Base-by-base conservation (phyloP, 64 coral and sea anemone species). In the Dendronephthya gigantea region DNA sequence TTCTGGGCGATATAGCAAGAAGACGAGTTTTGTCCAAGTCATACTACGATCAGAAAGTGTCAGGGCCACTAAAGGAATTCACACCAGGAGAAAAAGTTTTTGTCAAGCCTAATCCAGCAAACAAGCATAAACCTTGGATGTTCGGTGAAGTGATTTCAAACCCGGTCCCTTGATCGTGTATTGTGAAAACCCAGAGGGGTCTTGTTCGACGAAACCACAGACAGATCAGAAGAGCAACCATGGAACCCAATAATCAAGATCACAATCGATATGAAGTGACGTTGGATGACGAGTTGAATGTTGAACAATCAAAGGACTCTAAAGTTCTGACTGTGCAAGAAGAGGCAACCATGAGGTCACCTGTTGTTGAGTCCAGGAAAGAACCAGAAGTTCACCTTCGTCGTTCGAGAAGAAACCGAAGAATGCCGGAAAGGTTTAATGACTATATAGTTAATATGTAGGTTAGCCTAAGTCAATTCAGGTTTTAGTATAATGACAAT, bases 81-180 rank as follows among this genome's bases (percentile, higher is more conserved):
- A 35, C 39, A 28, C 27, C 35, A 55, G 30, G 47, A 7, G 55
- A 88, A 36, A 88, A 49, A 88, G 86, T 88, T 69, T 88, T 34
- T 47, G 72, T 88, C 10, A 88, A 88, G 82, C 86, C 86, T 0
- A 82, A 69, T 19, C 86, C 68, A 31, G 35, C 19, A 34, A 72
- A 88, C 40, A 88, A 82, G 0, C 75, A 82, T 34, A 66, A 51
- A 58, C 86, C 86, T 10, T 88, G 86, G 86, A 88, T 88, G 29
- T 82, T 79, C 81, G 86, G 86, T 36, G 86, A 88, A 40, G 86
- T 88, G 36, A 50, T 88, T 48, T 62, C 37, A 88, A 88, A 66
- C 50, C 12, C 52, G 39, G 82, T 25, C 82, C 83, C 39, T 28
- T 45, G 43, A 48, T 84, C 83, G 23, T 85, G 83, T 85, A 28